phyloP scores from a whole-genome alignment of 1,140 invertebrate species.

The Tetragonula clypearis region DNA sequence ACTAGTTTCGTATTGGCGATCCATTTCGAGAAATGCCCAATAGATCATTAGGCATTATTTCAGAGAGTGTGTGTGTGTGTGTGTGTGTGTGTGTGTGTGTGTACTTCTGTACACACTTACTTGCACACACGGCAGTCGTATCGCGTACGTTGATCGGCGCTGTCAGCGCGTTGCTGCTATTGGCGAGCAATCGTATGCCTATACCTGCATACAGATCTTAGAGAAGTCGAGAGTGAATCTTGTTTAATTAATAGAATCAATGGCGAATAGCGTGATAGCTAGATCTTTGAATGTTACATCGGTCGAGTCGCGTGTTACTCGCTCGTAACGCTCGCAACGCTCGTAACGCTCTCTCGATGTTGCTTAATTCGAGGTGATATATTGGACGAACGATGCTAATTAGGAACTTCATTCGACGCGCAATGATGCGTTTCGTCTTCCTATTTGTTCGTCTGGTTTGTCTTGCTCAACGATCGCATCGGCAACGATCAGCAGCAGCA shows the following conservation, averaged over 20 bases:
- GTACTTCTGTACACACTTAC: too few relatives aligned
- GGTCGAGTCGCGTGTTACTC: constrained; percentile 32
- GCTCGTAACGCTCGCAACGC: background rate
- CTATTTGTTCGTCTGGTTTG: background rate
- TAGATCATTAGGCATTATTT: too few relatives aligned
- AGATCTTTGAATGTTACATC: constrained; percentile 44
- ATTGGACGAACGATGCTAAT: constrained; percentile 40
- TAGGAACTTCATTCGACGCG: constrained; percentile 23
- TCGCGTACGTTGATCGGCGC: constrained; percentile 26
- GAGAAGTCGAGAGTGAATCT: constrained; percentile 44
- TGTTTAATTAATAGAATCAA: constrained; percentile 53
- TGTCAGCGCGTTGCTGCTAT: background rate
- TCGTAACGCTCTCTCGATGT: background rate
- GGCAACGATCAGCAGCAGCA: too few relatives aligned
- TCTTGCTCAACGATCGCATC: background rate
- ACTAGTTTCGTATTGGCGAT: constrained; percentile 30
- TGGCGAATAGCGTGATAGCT: constrained; percentile 21
- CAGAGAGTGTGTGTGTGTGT: background rate
- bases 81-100: too few relatives aligned
- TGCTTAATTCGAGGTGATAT: constrained; percentile 48
- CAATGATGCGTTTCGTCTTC: constrained; percentile 2
- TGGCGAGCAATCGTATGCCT: background rate
- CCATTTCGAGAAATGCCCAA: constrained; percentile 11
- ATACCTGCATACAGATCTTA: constrained; percentile 13
- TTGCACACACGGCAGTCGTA: background rate